Conservation (phyloP, 2,888 invertebrate species). For the Protophormia terraenovae region DNA sequence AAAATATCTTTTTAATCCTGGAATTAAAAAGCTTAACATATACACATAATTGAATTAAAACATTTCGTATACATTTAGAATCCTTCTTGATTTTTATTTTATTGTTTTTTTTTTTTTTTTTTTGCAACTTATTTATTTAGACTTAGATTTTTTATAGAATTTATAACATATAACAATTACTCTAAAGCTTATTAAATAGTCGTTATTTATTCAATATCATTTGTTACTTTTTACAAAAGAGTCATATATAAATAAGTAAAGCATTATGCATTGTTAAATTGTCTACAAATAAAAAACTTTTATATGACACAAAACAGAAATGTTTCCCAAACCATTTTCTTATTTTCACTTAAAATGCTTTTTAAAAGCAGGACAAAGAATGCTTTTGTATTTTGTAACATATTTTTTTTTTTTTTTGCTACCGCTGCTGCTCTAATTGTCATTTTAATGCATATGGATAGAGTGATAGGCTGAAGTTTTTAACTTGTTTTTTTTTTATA, state of each 20-base stretch:
- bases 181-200: neutral
- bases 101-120: no score
- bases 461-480: neutral
- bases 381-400: neutral
- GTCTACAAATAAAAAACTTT: constrained; percentile 15
- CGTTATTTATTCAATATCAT: neutral
- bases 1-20: no score
- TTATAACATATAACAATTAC: neutral
- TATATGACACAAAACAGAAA: neutral
- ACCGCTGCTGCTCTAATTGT: neutral
- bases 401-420: neutral
- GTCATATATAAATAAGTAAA: neutral
- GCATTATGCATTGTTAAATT: constrained; percentile 2
- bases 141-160: no score
- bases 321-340: constrained; percentile 25
- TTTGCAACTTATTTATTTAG: no score
- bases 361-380: neutral
- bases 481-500: neutral
- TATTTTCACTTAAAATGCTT: constrained; percentile 48
- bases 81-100: no score
- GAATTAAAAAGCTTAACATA: no score
- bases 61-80: no score
- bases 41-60: no score
- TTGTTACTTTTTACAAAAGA: neutral
- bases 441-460: neutral